A percentile compares a stretch with the other conserved stretches of the same genome.
These are phyloP conservation scores for Natator depressus DNA, from an alignment of 2,113 vertebrate species.

Conservation along the genomic window DNA sequence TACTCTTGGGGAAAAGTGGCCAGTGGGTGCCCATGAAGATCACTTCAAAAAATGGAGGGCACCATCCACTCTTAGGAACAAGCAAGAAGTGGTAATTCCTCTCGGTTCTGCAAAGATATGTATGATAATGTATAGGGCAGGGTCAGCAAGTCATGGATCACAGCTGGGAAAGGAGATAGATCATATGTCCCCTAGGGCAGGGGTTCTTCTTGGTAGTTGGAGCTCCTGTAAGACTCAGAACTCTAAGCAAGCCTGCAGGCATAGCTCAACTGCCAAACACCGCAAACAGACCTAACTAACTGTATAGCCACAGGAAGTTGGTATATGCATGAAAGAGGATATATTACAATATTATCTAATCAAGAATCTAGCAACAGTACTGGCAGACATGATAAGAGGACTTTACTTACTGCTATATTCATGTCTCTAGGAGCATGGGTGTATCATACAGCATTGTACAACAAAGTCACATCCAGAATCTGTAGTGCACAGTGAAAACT, in stretches of 20 bases:
- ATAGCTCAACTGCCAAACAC: not conserved
- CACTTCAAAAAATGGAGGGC: not conserved
- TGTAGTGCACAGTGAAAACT: fast-evolving
- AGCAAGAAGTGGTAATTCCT: not conserved
- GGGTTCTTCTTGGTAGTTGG: not conserved
- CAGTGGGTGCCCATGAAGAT: not conserved
- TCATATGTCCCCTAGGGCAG: too few species aligned
- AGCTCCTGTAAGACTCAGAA: not conserved
- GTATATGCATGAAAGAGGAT: not conserved
- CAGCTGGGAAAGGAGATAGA: not conserved
- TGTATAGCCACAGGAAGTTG: fast-evolving
- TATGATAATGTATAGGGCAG: not conserved
- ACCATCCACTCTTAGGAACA: not conserved
- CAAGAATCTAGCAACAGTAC: not conserved
- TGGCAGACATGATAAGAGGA: fast-evolving
- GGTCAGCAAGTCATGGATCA: not conserved
- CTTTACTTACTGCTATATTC: not conserved
- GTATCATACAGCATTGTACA: not conserved
- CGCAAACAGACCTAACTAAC: not conserved
- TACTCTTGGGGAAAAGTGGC: not conserved
- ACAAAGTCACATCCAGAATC: not conserved
- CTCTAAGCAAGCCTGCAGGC: not conserved
- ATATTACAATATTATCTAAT: not conserved
- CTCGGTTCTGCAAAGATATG: not conserved
- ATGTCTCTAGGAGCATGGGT: fast-evolving